These are phyloP conservation scores for Harmothoe impar DNA, from an alignment of 2,888 invertebrate genomes.

Conservation along the genomic window DNA sequence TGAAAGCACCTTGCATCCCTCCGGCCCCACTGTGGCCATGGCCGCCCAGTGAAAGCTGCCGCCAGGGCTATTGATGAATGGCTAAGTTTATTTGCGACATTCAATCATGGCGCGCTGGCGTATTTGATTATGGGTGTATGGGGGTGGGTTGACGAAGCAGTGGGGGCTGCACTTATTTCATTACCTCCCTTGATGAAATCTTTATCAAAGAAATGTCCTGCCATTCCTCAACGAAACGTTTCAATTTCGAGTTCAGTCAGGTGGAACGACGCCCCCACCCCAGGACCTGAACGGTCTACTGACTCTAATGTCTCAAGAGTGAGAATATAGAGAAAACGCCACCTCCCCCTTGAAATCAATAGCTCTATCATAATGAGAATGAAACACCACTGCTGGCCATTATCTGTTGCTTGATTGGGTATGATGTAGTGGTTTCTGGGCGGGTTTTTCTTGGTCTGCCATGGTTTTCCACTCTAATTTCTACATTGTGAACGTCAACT, in stretches of 20 bases:
- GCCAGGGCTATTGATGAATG: slow-evolving; percentile 11
- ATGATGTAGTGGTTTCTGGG: slow-evolving; percentile 25
- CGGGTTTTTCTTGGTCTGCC: background rate
- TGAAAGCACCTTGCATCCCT: background rate
- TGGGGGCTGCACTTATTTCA: slow-evolving; percentile 35
- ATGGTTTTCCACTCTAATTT: slow-evolving; percentile 5
- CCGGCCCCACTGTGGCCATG: background rate
- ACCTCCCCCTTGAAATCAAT: background rate
- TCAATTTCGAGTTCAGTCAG: slow-evolving; percentile 19
- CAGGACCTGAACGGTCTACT: background rate
- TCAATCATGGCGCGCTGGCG: slow-evolving; percentile 6
- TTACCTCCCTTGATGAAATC: slow-evolving; percentile 49
- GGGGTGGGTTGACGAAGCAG: too few species aligned
- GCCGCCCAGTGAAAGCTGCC: background rate
- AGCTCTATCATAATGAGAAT: slow-evolving; percentile 14
- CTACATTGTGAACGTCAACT: slow-evolving; percentile 8
- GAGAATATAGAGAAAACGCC: background rate
- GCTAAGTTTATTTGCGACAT: slow-evolving; percentile 35
- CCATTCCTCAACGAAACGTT: slow-evolving; percentile 46
- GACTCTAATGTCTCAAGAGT: background rate
- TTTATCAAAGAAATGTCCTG: slow-evolving; percentile 40
- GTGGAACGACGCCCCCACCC: background rate
- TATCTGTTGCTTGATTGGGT: slow-evolving; percentile 42
- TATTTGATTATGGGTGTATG: slow-evolving; percentile 45
- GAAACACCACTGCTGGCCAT: background rate